Conservation (phyloP, 2,113 vertebrate genomes). For the Callipepla squamata region DNA sequence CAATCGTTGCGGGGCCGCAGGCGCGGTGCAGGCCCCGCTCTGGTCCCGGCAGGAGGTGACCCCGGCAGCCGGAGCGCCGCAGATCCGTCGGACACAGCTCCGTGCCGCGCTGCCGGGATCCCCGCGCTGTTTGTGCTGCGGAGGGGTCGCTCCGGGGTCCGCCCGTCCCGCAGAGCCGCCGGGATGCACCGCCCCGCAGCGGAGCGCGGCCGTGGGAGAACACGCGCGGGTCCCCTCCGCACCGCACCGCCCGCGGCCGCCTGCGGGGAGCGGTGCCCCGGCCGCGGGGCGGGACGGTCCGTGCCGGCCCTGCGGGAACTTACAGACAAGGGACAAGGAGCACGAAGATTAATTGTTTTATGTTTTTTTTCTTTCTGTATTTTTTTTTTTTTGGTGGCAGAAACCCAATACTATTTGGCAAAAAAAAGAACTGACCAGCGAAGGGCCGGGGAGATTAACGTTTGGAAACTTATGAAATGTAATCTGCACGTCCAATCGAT, state of each 20-base stretch:
- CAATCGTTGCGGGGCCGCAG: background rate
- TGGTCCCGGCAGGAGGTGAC: background rate
- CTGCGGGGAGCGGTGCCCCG: too few species aligned
- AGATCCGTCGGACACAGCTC: too few species aligned
- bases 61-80: background rate
- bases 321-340: conserved; percentile 54
- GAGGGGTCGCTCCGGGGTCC: too few species aligned
- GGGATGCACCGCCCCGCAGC: too few species aligned
- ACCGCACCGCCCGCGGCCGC: too few species aligned
- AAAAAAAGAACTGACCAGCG: conserved; percentile 73
- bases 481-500: conserved; percentile 89
- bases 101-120: too few species aligned
- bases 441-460: conserved; percentile 79
- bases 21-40: too few species aligned
- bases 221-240: too few species aligned
- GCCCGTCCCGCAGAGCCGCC: too few species aligned
- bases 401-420: conserved; percentile 78
- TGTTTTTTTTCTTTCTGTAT: background rate
- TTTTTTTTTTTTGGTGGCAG: background rate
- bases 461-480: conserved; percentile 83
- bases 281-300: background rate
- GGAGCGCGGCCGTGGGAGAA: too few species aligned
- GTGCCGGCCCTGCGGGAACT: background rate
- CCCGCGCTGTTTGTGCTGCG: too few species aligned
- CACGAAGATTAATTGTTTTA: conserved; percentile 66